phyloP scores from a whole-genome alignment of 2,113 vertebrate species.

The Hippocampus comes region DNA sequence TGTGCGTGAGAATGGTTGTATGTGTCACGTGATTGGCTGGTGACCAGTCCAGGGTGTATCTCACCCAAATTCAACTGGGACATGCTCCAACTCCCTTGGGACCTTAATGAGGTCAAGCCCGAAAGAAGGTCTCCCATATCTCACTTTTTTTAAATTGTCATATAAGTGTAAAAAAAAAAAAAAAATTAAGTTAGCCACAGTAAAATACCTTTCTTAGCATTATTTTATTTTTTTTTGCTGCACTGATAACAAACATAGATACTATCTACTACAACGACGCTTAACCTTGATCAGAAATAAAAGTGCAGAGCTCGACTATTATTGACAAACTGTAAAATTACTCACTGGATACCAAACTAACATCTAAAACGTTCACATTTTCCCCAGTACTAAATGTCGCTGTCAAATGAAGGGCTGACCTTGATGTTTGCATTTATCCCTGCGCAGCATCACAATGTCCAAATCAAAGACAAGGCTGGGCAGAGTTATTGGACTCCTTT shows the following conservation, averaged over 20 bases:
- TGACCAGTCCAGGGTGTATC: neutral
- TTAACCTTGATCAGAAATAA: neutral
- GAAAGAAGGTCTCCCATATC: no score
- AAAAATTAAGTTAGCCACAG: no score
- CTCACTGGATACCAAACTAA: neutral
- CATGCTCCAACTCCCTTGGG: no score
- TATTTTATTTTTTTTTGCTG: no score
- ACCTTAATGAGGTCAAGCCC: no score
- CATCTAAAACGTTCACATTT: neutral
- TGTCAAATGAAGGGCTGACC: neutral
- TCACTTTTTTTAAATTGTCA: no score
- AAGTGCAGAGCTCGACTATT: neutral
- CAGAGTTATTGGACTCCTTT: slow-evolving; percentile 25
- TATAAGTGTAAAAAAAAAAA: no score
- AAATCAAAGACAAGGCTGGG: slow-evolving; percentile 7
- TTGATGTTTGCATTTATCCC: slow-evolving; percentile 16
- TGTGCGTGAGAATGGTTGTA: no score
- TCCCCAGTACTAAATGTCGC: neutral
- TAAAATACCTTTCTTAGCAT: no score
- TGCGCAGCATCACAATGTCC: slow-evolving; percentile 31
- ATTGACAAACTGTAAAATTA: neutral
- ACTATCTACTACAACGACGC: no score
- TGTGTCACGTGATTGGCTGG: neutral
- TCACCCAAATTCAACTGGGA: no score
- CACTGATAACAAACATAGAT: no score